Evolutionary conservation across 2,113 vertebrate species (phyloP).

Genomic region (Actenoides hombroni): DNA sequence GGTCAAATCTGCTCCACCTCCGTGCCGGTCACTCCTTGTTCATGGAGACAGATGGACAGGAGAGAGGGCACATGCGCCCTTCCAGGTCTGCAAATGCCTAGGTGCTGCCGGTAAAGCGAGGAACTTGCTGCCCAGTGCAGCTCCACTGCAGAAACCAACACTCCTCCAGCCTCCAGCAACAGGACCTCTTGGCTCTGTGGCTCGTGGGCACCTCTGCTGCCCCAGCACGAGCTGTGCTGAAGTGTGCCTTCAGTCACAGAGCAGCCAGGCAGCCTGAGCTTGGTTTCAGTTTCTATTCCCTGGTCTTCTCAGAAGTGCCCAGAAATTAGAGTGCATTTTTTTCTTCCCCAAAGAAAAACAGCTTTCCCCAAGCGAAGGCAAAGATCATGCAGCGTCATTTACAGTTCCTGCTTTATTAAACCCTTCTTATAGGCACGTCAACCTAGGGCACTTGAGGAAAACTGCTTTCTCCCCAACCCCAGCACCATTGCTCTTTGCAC

Average conservation of each 20-base stretch:
- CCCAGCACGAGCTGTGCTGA: not conserved
- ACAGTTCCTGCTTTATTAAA: not conserved
- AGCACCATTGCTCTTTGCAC: no score
- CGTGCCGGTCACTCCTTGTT: not conserved
- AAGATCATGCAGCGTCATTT: not conserved
- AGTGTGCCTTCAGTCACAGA: rapidly evolving
- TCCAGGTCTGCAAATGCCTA: not conserved
- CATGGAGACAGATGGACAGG: not conserved
- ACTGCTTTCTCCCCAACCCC: rapidly evolving
- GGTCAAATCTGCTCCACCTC: not conserved
- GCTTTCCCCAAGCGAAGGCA: not conserved
- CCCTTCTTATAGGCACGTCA: rapidly evolving
- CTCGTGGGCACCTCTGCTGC: not conserved
- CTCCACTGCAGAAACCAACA: not conserved
- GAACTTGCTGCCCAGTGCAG: rapidly evolving
- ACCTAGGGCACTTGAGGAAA: not conserved
- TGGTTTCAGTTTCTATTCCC: constrained; percentile 35
- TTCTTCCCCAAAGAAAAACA: not conserved
- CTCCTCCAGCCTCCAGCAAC: not conserved
- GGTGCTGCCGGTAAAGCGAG: not conserved
- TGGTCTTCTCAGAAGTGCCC: rapidly evolving
- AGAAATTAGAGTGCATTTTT: not conserved
- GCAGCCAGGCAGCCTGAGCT: rapidly evolving
- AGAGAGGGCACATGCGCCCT: not conserved
- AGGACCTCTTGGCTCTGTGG: rapidly evolving